Percentiles rank a stretch among this genome's conserved stretches.
These are phyloP conservation scores for Aphidoletes aphidimyza DNA, from an alignment of 2,888 invertebrate species.

Conservation along the genomic window DNA sequence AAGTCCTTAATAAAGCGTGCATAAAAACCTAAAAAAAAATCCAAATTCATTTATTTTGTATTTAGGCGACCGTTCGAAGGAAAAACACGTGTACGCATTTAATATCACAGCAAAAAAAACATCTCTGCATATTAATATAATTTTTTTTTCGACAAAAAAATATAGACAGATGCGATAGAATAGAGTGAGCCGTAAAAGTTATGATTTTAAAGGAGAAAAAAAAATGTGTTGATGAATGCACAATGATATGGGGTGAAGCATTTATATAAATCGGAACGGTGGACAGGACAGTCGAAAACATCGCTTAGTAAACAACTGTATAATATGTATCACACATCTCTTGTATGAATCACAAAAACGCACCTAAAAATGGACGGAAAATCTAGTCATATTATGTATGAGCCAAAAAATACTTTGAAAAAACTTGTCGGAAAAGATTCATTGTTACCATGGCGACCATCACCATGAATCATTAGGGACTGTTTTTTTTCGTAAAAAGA, in stretches of 20 bases:
- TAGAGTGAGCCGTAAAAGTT: background rate
- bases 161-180: constrained; percentile 7
- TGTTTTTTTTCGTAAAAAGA: background rate
- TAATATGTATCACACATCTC: background rate
- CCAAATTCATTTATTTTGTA: background rate
- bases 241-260: constrained; percentile 16
- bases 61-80: background rate
- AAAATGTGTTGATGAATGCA: background rate
- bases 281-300: background rate
- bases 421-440: constrained; percentile 17
- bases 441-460: constrained; percentile 4
- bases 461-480: background rate
- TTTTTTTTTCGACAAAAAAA: constrained; percentile 3
- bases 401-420: background rate
- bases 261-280: background rate
- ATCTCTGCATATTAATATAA: constrained; percentile 18
- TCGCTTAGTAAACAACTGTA: background rate
- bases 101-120: background rate
- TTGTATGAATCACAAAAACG: background rate
- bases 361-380: background rate
- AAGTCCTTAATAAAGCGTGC: background rate
- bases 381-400: background rate
- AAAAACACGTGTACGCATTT: constrained; percentile 28
- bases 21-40: background rate
- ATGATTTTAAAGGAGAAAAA: background rate